A percentile compares a stretch with the other conserved stretches of the same genome.
phyloP scores from a whole-genome alignment of 2,888 invertebrate species.

The Eupithecia centaureata region DNA sequence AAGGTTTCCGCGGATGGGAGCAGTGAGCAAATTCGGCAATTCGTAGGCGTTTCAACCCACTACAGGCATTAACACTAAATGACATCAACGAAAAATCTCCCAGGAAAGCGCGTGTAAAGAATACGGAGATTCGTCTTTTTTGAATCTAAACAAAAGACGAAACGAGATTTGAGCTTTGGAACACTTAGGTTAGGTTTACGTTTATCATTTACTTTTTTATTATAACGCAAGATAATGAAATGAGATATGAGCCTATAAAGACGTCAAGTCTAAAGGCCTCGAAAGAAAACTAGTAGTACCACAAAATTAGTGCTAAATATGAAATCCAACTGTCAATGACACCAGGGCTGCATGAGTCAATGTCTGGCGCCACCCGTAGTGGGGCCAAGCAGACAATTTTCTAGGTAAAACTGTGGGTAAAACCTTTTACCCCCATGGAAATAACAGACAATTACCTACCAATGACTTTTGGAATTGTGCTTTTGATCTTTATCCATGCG shows the following conservation, averaged over 20 bases:
- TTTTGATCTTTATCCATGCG: conserved; percentile 21
- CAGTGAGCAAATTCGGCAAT: conserved; percentile 74
- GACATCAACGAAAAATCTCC: conserved; percentile 79
- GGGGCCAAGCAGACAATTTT: conserved; percentile 60
- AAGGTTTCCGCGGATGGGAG: conserved; percentile 68
- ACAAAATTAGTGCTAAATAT: not conserved
- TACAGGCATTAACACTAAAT: conserved; percentile 82
- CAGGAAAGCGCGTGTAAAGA: conserved; percentile 66
- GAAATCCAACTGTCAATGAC: conserved; percentile 25
- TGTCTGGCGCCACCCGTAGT: conserved; percentile 39
- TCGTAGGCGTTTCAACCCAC: conserved; percentile 77
- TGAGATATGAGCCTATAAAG: no score
- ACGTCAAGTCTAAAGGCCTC: no score
- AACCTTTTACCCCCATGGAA: conserved; percentile 51
- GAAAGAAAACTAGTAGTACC: no score
- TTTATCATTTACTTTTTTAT: no score
- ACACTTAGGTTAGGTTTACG: not conserved
- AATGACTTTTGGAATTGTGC: conserved; percentile 51
- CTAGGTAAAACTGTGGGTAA: conserved; percentile 61
- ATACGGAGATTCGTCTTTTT: conserved; percentile 63
- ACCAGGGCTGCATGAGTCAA: conserved; percentile 42
- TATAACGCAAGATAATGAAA: no score
- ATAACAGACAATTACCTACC: conserved; percentile 70
- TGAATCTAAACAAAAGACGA: conserved; percentile 43
- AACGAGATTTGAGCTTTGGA: not conserved